A percentile compares a stretch with the other conserved stretches of the same genome.
These are phyloP conservation scores for Drosophila kokeensis DNA, from an alignment of 2,888 invertebrate genomes.

Conservation along the genomic window DNA sequence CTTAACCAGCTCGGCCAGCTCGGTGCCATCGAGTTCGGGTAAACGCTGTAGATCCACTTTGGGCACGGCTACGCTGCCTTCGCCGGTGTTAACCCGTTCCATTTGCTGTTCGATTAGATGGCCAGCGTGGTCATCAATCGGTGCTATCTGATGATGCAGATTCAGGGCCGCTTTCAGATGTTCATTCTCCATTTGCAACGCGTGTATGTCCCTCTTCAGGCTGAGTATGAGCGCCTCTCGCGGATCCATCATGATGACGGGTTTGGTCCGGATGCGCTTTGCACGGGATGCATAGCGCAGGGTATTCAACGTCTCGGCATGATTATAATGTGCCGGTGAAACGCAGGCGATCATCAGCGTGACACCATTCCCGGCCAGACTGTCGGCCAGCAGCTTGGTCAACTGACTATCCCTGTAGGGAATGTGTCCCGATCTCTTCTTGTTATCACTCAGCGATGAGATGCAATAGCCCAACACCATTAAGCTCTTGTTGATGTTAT, in stretches of 20 bases:
- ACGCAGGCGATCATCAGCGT: slow-evolving; percentile 98
- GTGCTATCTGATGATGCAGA: slow-evolving; percentile 87
- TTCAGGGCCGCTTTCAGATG: slow-evolving; percentile 92
- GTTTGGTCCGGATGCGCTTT: slow-evolving; percentile 96
- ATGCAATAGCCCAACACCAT: slow-evolving; percentile 98
- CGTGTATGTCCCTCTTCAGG: slow-evolving; percentile 93
- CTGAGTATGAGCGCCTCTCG: slow-evolving; percentile 95
- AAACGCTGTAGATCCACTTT: slow-evolving; percentile 90
- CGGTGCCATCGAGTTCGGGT: slow-evolving; percentile 90
- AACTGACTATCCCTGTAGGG: slow-evolving; percentile 97
- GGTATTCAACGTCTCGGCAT: slow-evolving; percentile 95
- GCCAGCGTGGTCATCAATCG: slow-evolving; percentile 57
- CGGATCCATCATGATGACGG: slow-evolving; percentile 97
- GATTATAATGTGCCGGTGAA: slow-evolving; percentile 94
- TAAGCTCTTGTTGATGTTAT: slow-evolving; percentile 97
- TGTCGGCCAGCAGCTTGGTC: slow-evolving; percentile 96
- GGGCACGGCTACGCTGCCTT: slow-evolving; percentile 84
- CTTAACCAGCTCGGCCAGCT: slow-evolving; percentile 93
- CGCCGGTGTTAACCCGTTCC: slow-evolving; percentile 63
- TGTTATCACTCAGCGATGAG: slow-evolving; percentile 93
- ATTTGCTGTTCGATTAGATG: slow-evolving; percentile 58
- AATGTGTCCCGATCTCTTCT: slow-evolving; percentile 93
- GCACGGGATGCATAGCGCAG: slow-evolving; percentile 96
- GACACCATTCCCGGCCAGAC: slow-evolving; percentile 96
- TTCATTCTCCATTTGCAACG: slow-evolving; percentile 94